phyloP scores from a whole-genome alignment of 2,888 invertebrate species.

The Drosophila atripex region DNA sequence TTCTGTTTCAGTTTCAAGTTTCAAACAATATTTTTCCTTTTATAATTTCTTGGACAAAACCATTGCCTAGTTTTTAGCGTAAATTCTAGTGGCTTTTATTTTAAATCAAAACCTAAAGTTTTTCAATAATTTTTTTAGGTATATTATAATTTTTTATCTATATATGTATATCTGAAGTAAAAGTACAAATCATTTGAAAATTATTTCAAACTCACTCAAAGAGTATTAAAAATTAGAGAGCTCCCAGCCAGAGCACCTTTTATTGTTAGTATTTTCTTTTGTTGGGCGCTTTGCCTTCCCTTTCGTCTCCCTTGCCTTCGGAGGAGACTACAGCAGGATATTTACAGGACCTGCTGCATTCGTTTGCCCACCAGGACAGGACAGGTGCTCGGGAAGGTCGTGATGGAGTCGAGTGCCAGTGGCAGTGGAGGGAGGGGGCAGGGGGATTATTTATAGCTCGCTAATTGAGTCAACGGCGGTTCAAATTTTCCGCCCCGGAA shows the following conservation, averaged over 20 bases:
- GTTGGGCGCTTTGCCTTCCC: background rate
- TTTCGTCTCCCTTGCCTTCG: background rate
- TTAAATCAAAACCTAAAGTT: too few species aligned
- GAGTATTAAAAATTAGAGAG: background rate
- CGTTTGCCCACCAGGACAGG: background rate
- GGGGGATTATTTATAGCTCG: constrained; percentile 38
- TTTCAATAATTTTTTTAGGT: too few species aligned
- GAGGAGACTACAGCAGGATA: background rate
- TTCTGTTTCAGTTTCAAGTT: too few species aligned
- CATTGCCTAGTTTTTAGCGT: too few species aligned
- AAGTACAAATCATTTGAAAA: too few species aligned
- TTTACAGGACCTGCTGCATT: background rate
- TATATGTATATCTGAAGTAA: too few species aligned
- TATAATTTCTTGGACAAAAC: too few species aligned
- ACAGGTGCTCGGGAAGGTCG: background rate
- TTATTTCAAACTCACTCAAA: background rate
- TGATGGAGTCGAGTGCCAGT: background rate
- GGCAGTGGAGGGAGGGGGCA: background rate
- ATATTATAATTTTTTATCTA: too few species aligned
- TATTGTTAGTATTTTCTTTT: background rate
- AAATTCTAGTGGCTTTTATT: too few species aligned
- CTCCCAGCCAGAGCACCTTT: background rate
- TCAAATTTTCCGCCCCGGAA: constrained; percentile 6
- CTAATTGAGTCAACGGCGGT: constrained; percentile 46
- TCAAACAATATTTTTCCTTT: too few species aligned